phyloP scores from a whole-genome alignment of 1,140 invertebrate genomes.

The Orchestia grillus region DNA sequence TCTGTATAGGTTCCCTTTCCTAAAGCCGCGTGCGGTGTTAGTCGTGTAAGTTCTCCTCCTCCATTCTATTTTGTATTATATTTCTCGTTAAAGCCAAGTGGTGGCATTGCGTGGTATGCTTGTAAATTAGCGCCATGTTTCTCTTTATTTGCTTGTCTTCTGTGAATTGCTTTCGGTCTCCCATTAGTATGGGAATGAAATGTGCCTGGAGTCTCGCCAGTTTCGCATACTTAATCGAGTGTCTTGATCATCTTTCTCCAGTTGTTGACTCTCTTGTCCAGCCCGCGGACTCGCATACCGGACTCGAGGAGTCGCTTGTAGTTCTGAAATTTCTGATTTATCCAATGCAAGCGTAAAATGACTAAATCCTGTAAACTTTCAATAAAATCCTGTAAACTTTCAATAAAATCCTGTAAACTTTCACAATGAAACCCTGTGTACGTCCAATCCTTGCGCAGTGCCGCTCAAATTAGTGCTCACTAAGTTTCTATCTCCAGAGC shows the following conservation, averaged over 20 bases:
- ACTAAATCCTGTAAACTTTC: too few species aligned
- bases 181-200: not conserved
- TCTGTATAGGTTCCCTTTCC: not conserved
- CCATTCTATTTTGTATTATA: not conserved
- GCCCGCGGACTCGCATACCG: too few species aligned
- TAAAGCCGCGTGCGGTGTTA: not conserved
- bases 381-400: too few species aligned
- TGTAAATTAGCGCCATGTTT: not conserved
- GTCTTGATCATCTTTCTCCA: not conserved
- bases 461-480: too few species aligned
- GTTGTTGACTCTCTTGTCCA: too few species aligned
- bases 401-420: too few species aligned
- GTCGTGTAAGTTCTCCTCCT: not conserved
- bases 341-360: too few species aligned
- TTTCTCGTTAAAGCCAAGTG: not conserved
- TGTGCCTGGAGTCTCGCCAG: not conserved
- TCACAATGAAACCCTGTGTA: too few species aligned
- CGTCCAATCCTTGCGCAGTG: too few species aligned
- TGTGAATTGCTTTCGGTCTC: not conserved
- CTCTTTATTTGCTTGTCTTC: not conserved
- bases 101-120: slow-evolving; percentile 34
- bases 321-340: too few species aligned
- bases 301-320: too few species aligned
- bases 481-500: too few species aligned
- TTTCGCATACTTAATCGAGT: not conserved